phyloP scores from a whole-genome alignment of 1,140 invertebrate species.

The Dreissena polymorpha region DNA sequence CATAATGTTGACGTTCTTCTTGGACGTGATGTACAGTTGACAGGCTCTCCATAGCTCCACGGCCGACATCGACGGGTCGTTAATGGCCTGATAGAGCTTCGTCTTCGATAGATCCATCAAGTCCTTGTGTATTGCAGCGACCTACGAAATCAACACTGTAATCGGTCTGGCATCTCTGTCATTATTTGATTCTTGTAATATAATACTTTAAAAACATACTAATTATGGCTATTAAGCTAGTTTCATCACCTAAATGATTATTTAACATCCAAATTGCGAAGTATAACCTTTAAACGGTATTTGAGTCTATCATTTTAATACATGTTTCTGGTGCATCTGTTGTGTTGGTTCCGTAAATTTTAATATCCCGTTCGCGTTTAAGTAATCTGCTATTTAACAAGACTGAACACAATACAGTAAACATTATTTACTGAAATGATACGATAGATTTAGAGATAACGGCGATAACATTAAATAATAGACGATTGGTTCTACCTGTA shows the following conservation, averaged over 20 bases:
- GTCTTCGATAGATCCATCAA: slow-evolving; percentile 40
- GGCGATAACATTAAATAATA: too few relatives aligned
- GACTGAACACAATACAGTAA: too few relatives aligned
- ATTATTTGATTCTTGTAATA: too few relatives aligned
- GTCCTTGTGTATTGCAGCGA: background rate
- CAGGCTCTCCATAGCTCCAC: slow-evolving; percentile 31
- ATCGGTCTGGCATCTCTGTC: background rate
- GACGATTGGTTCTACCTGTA: too few relatives aligned
- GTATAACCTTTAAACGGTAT: background rate
- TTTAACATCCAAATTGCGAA: background rate
- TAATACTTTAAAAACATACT: too few relatives aligned
- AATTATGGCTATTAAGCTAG: too few relatives aligned
- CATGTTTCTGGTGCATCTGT: too few relatives aligned
- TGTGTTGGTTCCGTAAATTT: too few relatives aligned
- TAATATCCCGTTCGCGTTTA: too few relatives aligned
- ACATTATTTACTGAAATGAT: too few relatives aligned
- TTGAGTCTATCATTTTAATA: background rate
- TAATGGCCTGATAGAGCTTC: slow-evolving; percentile 34
- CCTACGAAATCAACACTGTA: background rate
- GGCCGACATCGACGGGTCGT: background rate
- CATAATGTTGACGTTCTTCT: slow-evolving; percentile 47
- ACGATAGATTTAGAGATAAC: too few relatives aligned
- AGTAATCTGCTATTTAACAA: too few relatives aligned
- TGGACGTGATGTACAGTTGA: slow-evolving; percentile 30
- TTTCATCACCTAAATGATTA: background rate